phyloP scores from a whole-genome alignment of 23 tunicate genomes.

The Ascidia mentula region DNA sequence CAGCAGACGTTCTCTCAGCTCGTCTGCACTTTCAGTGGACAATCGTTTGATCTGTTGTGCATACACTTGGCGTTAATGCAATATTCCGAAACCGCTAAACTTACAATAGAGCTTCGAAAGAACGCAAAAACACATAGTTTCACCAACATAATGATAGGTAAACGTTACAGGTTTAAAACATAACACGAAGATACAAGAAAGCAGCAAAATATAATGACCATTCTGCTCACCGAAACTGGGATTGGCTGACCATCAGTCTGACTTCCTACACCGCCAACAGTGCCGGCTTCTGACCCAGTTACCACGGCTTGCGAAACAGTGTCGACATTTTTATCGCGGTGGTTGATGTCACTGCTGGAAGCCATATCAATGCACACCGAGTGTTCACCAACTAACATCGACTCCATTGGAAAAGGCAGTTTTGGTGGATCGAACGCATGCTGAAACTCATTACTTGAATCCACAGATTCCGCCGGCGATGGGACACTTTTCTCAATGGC shows the following conservation, averaged over 20 bases:
- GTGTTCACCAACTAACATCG: neutral
- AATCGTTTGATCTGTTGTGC: conserved; percentile 4
- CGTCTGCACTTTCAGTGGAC: conserved; percentile 28
- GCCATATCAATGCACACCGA: neutral
- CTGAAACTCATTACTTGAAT: conserved; percentile 17
- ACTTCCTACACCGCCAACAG: no score
- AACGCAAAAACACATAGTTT: no score
- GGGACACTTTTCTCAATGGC: neutral
- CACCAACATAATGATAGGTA: no score
- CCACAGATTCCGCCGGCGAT: conserved; percentile 11
- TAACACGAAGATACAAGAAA: no score
- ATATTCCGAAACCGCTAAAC: no score
- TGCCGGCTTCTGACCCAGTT: neutral
- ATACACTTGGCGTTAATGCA: no score
- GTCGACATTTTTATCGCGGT: conserved; percentile 17
- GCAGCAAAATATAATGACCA: no score
- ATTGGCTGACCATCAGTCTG: neutral
- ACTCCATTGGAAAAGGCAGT: neutral
- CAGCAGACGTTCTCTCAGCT: conserved; percentile 29
- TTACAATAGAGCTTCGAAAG: no score
- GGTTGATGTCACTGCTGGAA: neutral
- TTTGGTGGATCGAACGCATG: conserved; percentile 31
- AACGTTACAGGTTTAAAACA: no score
- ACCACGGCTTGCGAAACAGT: neutral
- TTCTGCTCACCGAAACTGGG: neutral